phyloP scores from a whole-genome alignment of 2,888 invertebrate species.

The Plebejus argus region DNA sequence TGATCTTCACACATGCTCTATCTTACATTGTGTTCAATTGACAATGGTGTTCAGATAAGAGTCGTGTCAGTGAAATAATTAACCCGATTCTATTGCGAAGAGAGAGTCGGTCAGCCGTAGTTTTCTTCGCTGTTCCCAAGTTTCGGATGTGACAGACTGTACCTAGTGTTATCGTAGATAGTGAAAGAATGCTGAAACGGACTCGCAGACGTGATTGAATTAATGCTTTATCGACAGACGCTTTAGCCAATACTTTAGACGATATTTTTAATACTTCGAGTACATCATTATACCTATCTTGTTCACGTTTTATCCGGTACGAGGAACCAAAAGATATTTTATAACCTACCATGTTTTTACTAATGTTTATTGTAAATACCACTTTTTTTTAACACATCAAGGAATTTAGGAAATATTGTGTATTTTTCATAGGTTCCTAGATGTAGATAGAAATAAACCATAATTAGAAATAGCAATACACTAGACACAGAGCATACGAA shows the following conservation, averaged over 20 bases:
- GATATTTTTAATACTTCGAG: slow-evolving; percentile 73
- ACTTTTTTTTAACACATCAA: slow-evolving; percentile 35
- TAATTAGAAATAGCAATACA: slow-evolving; percentile 29
- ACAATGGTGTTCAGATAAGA: slow-evolving; percentile 46
- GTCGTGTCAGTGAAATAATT: slow-evolving; percentile 60
- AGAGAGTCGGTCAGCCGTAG: slow-evolving; percentile 75
- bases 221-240: slow-evolving; percentile 76
- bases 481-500: slow-evolving; percentile 10
- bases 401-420: slow-evolving; percentile 34
- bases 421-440: slow-evolving; percentile 37
- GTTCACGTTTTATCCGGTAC: slow-evolving; percentile 49
- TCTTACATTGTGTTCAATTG: slow-evolving; percentile 10
- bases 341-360: slow-evolving; percentile 59
- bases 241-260: slow-evolving; percentile 73
- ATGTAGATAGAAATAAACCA: slow-evolving; percentile 31
- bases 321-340: slow-evolving; percentile 65
- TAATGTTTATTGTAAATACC: slow-evolving; percentile 54
- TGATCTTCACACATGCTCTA: not conserved
- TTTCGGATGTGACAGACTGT: slow-evolving; percentile 79
- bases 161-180: slow-evolving; percentile 77
- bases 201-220: slow-evolving; percentile 75
- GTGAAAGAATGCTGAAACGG: slow-evolving; percentile 63
- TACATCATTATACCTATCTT: slow-evolving; percentile 48
- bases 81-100: slow-evolving; percentile 60
- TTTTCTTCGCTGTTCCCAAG: slow-evolving; percentile 76